Evolutionary conservation across 2,113 vertebrate species (phyloP), one percentile per base, ranked within the genome.

Genomic region (Microtus montanus): DNA sequence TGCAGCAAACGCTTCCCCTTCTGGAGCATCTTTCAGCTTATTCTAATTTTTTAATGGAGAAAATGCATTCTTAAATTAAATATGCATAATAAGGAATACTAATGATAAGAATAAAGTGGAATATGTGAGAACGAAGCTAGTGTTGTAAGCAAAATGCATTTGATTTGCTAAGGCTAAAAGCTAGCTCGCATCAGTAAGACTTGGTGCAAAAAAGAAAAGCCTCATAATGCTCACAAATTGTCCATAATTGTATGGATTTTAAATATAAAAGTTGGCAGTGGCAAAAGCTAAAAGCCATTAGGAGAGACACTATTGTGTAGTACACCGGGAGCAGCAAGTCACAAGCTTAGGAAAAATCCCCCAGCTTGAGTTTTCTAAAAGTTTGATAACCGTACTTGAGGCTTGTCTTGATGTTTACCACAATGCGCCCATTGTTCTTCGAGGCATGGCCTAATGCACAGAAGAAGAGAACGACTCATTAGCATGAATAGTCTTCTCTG

Each of bases 221-320:
- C 97, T 98, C 98, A 98, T 99, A 99, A 98, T 98, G 99, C 98
- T 98, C 98, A 99, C 98, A 99, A 99, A 98, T 99, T 98, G 98
- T 99, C 99, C 98, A 98, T 99, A 99, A 99, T 99, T 99, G 98
- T 99, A 98, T 98, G 98, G 98, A 99, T 99, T 99, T 99, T 98
- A 98, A 98, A 99, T 98, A 99, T 97, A 97, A 98, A 99, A 99
- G 98, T 98, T 98, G 98, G 97, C 98, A 98, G 98, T 98, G 98
- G 98, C 98, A 99, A 99, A 99, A 99, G 99, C 99, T 99, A 99
- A 99, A 99, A 99, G 99, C 99, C 99, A 99, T 99, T 99, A 99
- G 98, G 98, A 98, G 96, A 98, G 98, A 98, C 98, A 98, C 98
- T 98, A 98, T 99, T 99, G 98, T 98, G 92, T 83, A 94, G 89